Percentiles rank a stretch among this genome's conserved stretches.
phyloP scores from a whole-genome alignment of 2,888 invertebrate genomes.

The Scelioninae gen. 1 region DNA sequence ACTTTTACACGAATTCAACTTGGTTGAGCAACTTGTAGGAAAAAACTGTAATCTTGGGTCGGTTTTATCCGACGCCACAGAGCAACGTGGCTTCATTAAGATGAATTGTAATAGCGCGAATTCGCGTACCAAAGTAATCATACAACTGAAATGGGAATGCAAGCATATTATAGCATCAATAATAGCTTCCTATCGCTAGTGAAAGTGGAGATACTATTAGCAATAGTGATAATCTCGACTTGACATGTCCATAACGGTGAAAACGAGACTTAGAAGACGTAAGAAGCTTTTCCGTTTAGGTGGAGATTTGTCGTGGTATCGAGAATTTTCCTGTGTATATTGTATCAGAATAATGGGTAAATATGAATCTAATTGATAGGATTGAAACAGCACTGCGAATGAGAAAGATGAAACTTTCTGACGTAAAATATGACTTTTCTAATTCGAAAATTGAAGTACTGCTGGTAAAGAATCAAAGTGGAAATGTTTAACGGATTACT shows the following conservation, averaged over 20 bases:
- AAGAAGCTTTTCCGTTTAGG: constrained; percentile 20
- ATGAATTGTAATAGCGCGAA: constrained; percentile 1
- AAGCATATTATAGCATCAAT: constrained; percentile 43
- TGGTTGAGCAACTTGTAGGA: too few relatives aligned
- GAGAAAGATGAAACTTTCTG: constrained; percentile 5
- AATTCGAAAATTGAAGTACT: neutral
- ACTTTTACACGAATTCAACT: too few relatives aligned
- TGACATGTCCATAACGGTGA: constrained; percentile 38
- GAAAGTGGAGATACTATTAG: constrained; percentile 47
- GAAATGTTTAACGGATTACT: too few relatives aligned
- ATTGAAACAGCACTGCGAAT: neutral
- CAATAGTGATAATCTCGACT: constrained; percentile 16
- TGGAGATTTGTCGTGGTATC: neutral
- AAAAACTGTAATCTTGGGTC: too few relatives aligned
- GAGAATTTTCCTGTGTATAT: constrained; percentile 1
- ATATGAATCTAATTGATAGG: neutral
- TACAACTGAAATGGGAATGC: constrained; percentile 16
- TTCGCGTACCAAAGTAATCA: constrained; percentile 13
- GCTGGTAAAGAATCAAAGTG: too few relatives aligned
- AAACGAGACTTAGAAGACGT: constrained; percentile 36
- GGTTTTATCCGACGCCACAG: too few relatives aligned
- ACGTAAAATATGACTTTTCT: constrained; percentile 2
- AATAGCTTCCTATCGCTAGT: constrained; percentile 52
- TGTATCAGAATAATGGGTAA: neutral
- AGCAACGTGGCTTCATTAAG: neutral